Conservation (phyloP, 2,113 vertebrate genomes). For the Neofelis nebulosa region DNA sequence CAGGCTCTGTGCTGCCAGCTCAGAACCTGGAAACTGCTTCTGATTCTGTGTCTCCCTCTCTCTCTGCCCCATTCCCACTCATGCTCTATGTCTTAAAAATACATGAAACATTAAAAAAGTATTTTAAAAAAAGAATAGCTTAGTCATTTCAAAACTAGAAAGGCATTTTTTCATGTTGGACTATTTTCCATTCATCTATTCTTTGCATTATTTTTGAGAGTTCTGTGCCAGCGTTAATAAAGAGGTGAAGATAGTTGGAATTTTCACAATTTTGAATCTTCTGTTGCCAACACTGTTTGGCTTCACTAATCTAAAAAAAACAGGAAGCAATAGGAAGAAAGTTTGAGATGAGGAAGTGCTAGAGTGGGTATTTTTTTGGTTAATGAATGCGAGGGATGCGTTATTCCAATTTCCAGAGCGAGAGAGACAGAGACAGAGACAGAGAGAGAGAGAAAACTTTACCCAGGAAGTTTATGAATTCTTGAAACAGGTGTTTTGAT, state of each 20-base stretch:
- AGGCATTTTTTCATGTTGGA: slow-evolving; percentile 31
- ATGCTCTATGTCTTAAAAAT: too few species aligned
- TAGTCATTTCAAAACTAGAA: not conserved
- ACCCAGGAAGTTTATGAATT: slow-evolving; percentile 38
- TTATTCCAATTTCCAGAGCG: slow-evolving; percentile 29
- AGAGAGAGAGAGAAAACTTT: not conserved
- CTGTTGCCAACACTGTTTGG: not conserved
- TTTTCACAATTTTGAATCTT: slow-evolving; percentile 42
- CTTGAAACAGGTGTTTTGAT: slow-evolving; percentile 57
- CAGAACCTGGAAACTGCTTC: too few species aligned
- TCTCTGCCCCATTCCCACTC: too few species aligned
- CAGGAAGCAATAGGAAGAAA: slow-evolving; percentile 41
- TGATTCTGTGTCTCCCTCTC: too few species aligned
- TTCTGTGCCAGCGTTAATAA: slow-evolving; percentile 59
- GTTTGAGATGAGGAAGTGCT: slow-evolving; percentile 39
- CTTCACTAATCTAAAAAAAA: slow-evolving; percentile 1
- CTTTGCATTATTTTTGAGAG: slow-evolving; percentile 43
- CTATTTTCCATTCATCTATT: slow-evolving; percentile 39
- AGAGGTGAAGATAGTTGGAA: slow-evolving; percentile 52
- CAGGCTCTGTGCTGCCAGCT: too few species aligned
- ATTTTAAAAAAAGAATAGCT: too few species aligned
- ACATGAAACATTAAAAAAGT: too few species aligned
- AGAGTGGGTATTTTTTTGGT: slow-evolving; percentile 24
- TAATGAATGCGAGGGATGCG: slow-evolving; percentile 36
- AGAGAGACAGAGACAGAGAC: not conserved